Evolutionary conservation across 1,140 invertebrate species (phyloP).

Genomic region (Formica exsecta): DNA sequence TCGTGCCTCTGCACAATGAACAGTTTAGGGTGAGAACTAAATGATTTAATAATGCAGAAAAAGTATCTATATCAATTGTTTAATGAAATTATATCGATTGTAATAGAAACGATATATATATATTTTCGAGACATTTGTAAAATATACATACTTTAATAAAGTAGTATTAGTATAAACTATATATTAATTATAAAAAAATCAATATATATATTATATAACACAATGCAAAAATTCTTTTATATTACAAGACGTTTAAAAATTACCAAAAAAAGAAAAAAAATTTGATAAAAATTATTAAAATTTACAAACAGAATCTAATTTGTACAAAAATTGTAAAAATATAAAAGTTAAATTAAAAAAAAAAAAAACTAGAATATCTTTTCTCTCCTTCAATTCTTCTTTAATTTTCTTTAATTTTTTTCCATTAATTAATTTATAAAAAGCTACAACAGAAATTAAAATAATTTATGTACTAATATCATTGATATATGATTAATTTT

Average conservation of each 20-base stretch:
- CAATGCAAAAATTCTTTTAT: background rate
- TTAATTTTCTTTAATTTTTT: background rate
- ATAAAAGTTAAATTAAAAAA: background rate
- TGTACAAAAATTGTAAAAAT: background rate
- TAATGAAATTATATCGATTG: background rate
- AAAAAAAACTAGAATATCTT: background rate
- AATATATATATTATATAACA: background rate
- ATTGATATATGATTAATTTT: background rate
- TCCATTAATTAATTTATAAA: background rate
- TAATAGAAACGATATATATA: background rate
- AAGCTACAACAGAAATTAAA: background rate
- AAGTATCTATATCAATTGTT: background rate
- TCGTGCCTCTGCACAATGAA: conserved; percentile 69
- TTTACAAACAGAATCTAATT: background rate
- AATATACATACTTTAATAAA: conserved; percentile 5
- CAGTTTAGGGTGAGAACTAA: conserved; percentile 3
- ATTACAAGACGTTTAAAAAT: background rate
- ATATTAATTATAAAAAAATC: background rate
- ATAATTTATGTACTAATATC: background rate
- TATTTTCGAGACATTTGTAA: conserved; percentile 33
- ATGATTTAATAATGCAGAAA: conserved; percentile 19
- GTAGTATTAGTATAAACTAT: background rate
- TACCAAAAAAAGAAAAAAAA: background rate
- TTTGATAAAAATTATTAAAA: background rate
- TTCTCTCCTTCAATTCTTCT: background rate